phyloP scores from a whole-genome alignment of 2,113 vertebrate species.

The Protobothrops mucrosquamatus region DNA sequence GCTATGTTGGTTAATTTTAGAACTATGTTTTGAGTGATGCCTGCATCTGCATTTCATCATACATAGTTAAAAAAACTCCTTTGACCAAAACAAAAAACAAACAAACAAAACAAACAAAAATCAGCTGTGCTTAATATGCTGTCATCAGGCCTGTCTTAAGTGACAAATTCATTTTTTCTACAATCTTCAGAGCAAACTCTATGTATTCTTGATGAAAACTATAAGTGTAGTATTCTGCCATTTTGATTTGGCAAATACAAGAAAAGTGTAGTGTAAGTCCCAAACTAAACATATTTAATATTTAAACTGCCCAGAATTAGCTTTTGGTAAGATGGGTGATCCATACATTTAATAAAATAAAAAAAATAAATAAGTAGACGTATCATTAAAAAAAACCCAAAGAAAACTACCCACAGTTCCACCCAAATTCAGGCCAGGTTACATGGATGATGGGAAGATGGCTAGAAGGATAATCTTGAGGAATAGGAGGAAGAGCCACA shows the following conservation, averaged over 20 bases:
- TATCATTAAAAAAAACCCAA: neutral
- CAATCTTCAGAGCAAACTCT: neutral
- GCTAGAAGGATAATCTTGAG: neutral
- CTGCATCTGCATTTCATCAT: neutral
- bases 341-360: no score
- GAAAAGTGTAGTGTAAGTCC: neutral
- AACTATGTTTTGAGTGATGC: neutral
- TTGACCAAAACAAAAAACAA: neutral
- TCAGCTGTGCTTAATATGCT: neutral
- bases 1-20: neutral
- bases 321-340: no score
- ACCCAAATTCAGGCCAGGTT: neutral
- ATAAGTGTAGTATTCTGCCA: neutral
- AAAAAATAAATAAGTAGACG: neutral
- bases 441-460: neutral
- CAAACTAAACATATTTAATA: neutral
- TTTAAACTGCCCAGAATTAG: no score
- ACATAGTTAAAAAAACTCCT: neutral
- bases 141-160: neutral
- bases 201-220: neutral
- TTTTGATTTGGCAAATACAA: neutral
- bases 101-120: neutral
- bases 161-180: neutral
- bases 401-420: neutral
- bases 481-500: neutral